Base-by-base conservation (phyloP, 2,113 vertebrate genomes). In the Saguinus midas region DNA sequence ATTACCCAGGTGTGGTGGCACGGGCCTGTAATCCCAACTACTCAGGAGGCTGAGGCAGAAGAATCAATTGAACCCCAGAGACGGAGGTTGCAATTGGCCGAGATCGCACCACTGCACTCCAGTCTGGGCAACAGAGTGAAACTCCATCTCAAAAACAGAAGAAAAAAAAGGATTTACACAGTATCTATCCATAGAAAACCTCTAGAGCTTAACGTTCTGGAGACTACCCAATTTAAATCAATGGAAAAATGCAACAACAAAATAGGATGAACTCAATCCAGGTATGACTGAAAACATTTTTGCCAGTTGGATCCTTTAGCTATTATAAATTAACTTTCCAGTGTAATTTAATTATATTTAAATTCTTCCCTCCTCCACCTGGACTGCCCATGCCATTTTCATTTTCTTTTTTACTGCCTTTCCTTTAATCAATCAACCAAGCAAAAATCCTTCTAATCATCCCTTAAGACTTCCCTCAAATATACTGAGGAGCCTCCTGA, bases 181-280 rank as follows among this genome's bases (percentile, higher is more conserved):
- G 20, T 55, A 25, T 72, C 87, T 37, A 57, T 13, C 55, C 52
- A 81, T 3, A 76, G 64, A 75, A 90, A 66, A 81, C 9, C 55
- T 93, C 45, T 64, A 66, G 16, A 90, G 37, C 61, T 94, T 91
- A 93, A 75, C 6, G 68, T 4, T 83, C 43, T 21, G n/a, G 12
- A 85, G 8, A 83, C 32, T 72, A 35, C 2, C 87, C 21, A 5
- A 70, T 45, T 94, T 90, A 86, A 80, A 96, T n/a, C 35, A 90
- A 90, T 10, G 61, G 72, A 45, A 85, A 95, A 80, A 89, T 84
- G 3, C 21, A 83, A 93, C 43, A 92, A 96, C 14, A 45, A 84
- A 66, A 91, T 37, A 85, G 61, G 48, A 90, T n/a, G 37, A 82
- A 64, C 11, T 14, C 45, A 83, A 57, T 68, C 35, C 68, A 68